Percentiles rank a stretch among this genome's conserved stretches.
phyloP scores from a whole-genome alignment of 2,797 vertebrate genomes.

The Anguilla anguilla region DNA sequence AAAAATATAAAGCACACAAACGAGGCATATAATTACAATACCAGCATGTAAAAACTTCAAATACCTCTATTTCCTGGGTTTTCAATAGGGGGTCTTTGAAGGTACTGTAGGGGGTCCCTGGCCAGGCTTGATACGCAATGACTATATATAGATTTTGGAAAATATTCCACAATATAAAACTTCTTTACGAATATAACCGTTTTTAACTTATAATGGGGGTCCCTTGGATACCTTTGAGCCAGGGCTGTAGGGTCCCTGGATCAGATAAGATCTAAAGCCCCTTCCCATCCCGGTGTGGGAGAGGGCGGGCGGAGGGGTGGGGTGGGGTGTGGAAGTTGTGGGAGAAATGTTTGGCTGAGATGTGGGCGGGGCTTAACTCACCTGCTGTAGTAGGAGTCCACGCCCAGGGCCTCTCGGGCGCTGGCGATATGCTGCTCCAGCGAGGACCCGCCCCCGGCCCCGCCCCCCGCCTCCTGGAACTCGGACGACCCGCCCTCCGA shows the following conservation, averaged over 20 bases:
- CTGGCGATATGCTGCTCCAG: conserved; percentile 86
- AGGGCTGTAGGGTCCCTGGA: no score
- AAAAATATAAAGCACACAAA: no score
- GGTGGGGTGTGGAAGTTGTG: not conserved
- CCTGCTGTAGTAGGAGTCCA: conserved; percentile 86
- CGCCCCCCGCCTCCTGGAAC: conserved; percentile 74
- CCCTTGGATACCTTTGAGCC: not conserved
- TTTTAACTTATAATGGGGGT: not conserved
- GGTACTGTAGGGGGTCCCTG: no score
- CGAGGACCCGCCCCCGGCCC: conserved; percentile 63
- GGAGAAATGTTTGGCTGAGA: no score
- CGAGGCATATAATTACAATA: no score
- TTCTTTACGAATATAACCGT: not conserved
- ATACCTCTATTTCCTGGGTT: no score
- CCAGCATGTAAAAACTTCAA: no score
- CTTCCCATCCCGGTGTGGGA: no score
- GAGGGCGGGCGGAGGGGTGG: no score
- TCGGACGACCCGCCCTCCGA: conserved; percentile 73
- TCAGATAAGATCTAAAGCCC: not conserved
- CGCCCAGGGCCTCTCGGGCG: conserved; percentile 84
- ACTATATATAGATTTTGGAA: no score
- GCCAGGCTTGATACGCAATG: no score
- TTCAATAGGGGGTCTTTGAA: no score
- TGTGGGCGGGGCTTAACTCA: conserved; percentile 46
- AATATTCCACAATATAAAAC: not conserved